Conservation (phyloP, 2,888 invertebrate genomes). For the Saturnia pavonia region DNA sequence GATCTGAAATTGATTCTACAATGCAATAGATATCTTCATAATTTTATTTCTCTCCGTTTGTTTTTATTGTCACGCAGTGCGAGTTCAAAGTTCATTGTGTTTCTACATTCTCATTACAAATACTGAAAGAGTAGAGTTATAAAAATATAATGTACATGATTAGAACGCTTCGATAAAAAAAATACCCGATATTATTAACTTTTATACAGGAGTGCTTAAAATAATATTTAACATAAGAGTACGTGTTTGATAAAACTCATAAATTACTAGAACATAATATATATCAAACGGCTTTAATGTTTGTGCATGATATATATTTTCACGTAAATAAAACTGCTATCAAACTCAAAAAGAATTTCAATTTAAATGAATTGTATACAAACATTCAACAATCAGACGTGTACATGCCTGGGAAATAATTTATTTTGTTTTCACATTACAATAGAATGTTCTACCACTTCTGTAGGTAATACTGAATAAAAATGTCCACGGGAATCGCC, state of each 20-base stretch:
- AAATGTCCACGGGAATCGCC: slow-evolving; percentile 16
- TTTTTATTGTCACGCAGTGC: not conserved
- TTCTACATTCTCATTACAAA: not conserved
- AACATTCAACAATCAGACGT: not conserved
- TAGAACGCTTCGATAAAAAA: not conserved
- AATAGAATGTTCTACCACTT: not conserved
- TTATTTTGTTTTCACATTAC: slow-evolving; percentile 10
- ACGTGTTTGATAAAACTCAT: not conserved
- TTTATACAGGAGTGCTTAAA: not conserved
- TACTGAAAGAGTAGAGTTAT: not conserved
- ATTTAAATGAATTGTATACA: not conserved
- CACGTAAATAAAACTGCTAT: not conserved
- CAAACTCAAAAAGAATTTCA: not conserved
- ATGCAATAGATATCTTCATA: not conserved
- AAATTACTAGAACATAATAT: not conserved
- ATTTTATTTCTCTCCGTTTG: not conserved
- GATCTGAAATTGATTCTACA: not conserved
- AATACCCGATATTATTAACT: not conserved
- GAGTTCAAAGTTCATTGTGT: not conserved
- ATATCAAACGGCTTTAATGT: not conserved
- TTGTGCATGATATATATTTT: not conserved
- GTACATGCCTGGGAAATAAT: not conserved
- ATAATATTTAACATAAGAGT: not conserved
- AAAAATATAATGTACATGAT: not conserved
- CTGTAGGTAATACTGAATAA: slow-evolving; percentile 12